Evolutionary conservation across 2,888 invertebrate genomes (phyloP).

Genomic region (Pterostichus niger): DNA sequence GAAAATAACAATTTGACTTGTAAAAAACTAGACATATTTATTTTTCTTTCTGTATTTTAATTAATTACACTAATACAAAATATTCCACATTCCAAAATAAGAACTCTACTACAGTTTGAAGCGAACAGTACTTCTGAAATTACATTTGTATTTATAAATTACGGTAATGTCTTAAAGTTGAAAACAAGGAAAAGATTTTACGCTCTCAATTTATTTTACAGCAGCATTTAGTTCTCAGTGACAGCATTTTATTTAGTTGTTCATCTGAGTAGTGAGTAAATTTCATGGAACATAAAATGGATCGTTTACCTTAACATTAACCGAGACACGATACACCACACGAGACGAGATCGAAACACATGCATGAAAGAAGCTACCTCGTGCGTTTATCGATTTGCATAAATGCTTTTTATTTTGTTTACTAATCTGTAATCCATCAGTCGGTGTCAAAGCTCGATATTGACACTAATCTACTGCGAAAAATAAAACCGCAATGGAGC

Average conservation of each 20-base stretch:
- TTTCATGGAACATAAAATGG: conserved; percentile 32
- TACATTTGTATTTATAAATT: too few species aligned
- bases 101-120: too few species aligned
- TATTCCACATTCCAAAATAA: too few species aligned
- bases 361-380: background rate
- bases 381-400: conserved; percentile 19
- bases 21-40: too few species aligned
- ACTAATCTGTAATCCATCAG: conserved; percentile 31
- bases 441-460: conserved; percentile 1
- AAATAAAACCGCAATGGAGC: background rate
- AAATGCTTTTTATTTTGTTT: conserved; percentile 49
- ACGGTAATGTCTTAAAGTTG: too few species aligned
- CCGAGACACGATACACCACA: background rate
- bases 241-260: conserved; percentile 14
- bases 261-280: conserved; percentile 9
- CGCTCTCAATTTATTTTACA: background rate
- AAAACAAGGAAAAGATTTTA: background rate
- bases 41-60: too few species aligned
- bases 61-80: too few species aligned
- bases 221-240: background rate
- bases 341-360: background rate
- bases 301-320: conserved; percentile 26
- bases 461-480: conserved; percentile 7
- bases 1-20: too few species aligned
- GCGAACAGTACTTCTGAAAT: too few species aligned